Evolutionary conservation across 2,888 invertebrate species (phyloP).

Genomic region (Pinctada fucata): DNA sequence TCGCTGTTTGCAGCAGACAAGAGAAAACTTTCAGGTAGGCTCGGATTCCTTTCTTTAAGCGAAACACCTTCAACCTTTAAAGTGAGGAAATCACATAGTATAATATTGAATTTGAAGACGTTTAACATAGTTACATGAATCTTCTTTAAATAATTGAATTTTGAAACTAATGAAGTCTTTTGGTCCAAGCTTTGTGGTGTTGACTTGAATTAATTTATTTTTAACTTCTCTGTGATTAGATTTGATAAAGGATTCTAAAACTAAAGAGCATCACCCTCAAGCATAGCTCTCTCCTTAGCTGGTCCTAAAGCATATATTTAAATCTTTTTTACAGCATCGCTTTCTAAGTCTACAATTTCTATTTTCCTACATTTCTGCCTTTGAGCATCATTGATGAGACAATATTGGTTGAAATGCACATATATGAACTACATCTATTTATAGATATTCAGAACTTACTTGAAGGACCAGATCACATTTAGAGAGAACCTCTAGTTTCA

Average conservation of each 20-base stretch:
- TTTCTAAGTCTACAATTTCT: too few relatives aligned
- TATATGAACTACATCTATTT: not conserved
- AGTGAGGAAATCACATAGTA: not conserved
- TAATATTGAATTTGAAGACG: too few relatives aligned
- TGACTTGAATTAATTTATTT: not conserved
- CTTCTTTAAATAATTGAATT: too few relatives aligned
- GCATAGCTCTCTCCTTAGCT: too few relatives aligned
- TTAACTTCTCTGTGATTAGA: not conserved
- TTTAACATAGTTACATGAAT: too few relatives aligned
- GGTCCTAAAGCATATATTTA: too few relatives aligned
- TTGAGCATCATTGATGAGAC: too few relatives aligned
- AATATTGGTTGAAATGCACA: not conserved
- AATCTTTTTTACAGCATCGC: too few relatives aligned
- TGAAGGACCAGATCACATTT: slow-evolving; percentile 77
- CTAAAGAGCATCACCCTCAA: too few relatives aligned
- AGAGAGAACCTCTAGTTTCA: slow-evolving; percentile 75
- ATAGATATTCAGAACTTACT: slow-evolving; percentile 66
- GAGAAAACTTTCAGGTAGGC: slow-evolving; percentile 38
- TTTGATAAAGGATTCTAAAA: too few relatives aligned
- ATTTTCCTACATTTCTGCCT: too few relatives aligned
- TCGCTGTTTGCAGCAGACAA: slow-evolving; percentile 44
- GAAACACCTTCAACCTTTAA: slow-evolving; percentile 72
- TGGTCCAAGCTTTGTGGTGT: not conserved
- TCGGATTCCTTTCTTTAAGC: slow-evolving; percentile 72
- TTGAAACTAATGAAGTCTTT: too few relatives aligned